phyloP scores from a whole-genome alignment of 2,797 vertebrate genomes.

The Phrynocephalus vlangalii region DNA sequence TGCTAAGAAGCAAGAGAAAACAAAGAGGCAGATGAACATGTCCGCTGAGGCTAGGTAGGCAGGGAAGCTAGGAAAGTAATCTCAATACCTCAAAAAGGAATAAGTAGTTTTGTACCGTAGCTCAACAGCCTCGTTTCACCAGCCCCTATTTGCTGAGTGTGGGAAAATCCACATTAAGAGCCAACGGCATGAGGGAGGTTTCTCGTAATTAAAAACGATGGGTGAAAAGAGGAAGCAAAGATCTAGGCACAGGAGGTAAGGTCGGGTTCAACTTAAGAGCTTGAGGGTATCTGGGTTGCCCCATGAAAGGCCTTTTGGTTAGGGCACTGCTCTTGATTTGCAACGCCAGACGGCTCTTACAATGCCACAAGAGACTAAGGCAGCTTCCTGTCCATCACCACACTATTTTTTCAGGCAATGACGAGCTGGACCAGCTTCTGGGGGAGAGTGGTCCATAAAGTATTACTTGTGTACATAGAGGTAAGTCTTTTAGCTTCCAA shows the following conservation, averaged over 20 bases:
- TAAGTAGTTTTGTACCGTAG: not conserved
- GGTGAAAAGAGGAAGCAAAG: conserved; percentile 5
- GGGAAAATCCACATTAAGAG: conserved; percentile 17
- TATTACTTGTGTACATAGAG: not conserved
- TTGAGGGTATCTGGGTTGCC: conserved; percentile 21
- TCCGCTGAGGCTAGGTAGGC: not conserved
- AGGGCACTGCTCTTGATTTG: not conserved
- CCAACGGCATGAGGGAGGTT: not conserved
- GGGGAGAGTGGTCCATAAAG: not conserved
- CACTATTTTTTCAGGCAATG: not conserved
- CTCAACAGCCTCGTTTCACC: not conserved
- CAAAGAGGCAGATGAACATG: not conserved
- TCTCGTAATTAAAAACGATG: conserved; percentile 15
- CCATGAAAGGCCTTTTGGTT: conserved; percentile 16
- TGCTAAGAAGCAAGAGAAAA: not conserved
- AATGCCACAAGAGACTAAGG: not conserved
- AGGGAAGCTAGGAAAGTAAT: not conserved
- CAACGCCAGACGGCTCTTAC: not conserved
- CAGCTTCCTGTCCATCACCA: not conserved
- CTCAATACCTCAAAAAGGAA: not conserved
- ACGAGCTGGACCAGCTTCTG: not conserved
- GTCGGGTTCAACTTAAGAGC: conserved; percentile 18
- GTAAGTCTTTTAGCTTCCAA: not conserved
- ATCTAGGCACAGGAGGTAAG: not conserved
- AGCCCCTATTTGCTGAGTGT: not conserved